Evolutionary conservation across 1,140 invertebrate species (phyloP), one percentile per base, ranked within the genome.

Genomic region (Heterodera schachtii): DNA sequence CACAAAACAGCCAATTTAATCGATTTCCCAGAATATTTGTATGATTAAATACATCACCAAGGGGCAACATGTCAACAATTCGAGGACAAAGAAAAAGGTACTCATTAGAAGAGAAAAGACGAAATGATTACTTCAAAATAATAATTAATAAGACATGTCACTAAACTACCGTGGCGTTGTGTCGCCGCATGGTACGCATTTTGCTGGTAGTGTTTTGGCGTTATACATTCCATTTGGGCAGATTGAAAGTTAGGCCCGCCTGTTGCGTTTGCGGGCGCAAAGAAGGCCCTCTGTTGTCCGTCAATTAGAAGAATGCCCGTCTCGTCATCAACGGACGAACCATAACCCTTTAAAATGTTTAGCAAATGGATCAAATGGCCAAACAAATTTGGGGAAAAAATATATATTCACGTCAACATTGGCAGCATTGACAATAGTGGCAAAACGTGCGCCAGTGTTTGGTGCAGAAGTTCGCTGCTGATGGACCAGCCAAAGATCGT

Each of bases 401-500:
- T 31, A 31, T 31, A 31, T 31, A 41, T 52, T 69, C 41, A 78
- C 76, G 31, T 47, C 64, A 19, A 66, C 60, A 69, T 47, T 57
- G n/a, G 75, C 16, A 4, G 60, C 71, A 21, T 80, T 75, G 46
- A 73, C 57, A n/a, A 83, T n/a, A 4, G 74, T 46, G 9, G 73
- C 82, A 67, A 82, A 84, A 43, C 82, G 52, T 80, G 41, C 49
- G 46, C 70, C 71, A 8, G 52, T 6, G 82, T 79, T 77, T 31
- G 31, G 0, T 31, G 31, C 31, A 0, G 31, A 31, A 31, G 0
- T 31, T 16, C 82, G 80, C 64, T 83, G 82, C 16, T 64, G 57
- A 64, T 64, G 57, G 16, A 64, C 16, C 60, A 87, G 78, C 86
- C 84, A 87, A 49, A 75, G 76, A 67, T 87, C 69, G 41, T 74